These are phyloP conservation scores for Rhodeus uyekii DNA, from an alignment of 2,797 vertebrate species.

Conservation along the genomic window DNA sequence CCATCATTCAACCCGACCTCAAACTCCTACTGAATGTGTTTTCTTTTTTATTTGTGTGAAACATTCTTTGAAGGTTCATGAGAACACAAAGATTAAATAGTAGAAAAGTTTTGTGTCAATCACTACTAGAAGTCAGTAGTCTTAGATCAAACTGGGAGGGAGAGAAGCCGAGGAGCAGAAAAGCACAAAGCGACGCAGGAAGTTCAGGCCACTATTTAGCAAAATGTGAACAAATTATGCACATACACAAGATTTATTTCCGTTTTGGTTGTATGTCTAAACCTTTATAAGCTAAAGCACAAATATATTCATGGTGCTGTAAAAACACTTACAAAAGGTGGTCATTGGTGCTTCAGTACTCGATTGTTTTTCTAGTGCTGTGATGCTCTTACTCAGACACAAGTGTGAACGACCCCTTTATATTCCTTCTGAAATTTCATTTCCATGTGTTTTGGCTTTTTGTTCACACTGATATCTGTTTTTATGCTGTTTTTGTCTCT, in stretches of 20 bases:
- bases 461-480: constrained; percentile 18
- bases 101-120: not conserved
- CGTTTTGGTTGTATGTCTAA: not conserved
- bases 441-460: constrained; percentile 16
- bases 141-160: constrained; percentile 4
- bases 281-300: not conserved
- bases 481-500: constrained; percentile 22
- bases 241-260: not conserved
- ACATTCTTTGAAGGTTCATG: constrained; percentile 6
- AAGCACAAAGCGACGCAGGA: not conserved
- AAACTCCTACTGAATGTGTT: not conserved
- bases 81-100: constrained; percentile 8
- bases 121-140: not conserved
- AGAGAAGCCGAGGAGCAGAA: constrained; percentile 12
- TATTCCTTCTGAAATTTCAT: constrained; percentile 1
- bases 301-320: not conserved
- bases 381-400: constrained; percentile 15
- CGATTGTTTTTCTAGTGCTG: not conserved
- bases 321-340: too few relatives aligned
- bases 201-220: not conserved
- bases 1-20: constrained; percentile 3
- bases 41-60: constrained; percentile 25
- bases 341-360: not conserved
- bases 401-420: constrained; percentile 3
- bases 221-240: not conserved